phyloP scores from a whole-genome alignment of 1,140 invertebrate species.

The Drosophila kikkawai region DNA sequence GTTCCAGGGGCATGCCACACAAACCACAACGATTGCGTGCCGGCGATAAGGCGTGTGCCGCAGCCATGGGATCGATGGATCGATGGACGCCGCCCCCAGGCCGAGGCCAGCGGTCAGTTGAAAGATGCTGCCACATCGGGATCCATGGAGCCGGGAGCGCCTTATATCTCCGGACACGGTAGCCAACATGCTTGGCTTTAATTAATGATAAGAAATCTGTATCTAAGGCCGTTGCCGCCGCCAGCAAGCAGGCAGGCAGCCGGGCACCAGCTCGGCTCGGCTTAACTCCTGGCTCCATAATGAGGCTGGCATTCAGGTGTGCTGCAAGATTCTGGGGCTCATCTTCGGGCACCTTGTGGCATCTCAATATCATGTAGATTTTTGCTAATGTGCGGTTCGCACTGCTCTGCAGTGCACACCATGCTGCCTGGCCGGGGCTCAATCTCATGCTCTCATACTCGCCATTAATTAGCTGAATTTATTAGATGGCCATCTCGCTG shows the following conservation, averaged over 20 bases:
- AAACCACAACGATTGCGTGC: constrained; percentile 69
- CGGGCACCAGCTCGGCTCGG: constrained; percentile 13
- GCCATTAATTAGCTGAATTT: constrained; percentile 85
- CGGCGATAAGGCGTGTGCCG: constrained; percentile 78
- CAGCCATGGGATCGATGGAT: constrained; percentile 26
- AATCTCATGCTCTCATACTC: constrained; percentile 82
- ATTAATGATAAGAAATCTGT: constrained; percentile 85
- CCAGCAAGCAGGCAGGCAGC: constrained; percentile 21
- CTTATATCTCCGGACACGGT: constrained; percentile 82
- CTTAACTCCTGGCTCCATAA: constrained; percentile 43
- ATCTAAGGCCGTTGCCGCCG: constrained; percentile 76
- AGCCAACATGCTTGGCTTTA: constrained; percentile 85
- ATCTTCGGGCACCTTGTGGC: constrained; percentile 58
- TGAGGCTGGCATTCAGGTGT: constrained; percentile 71
- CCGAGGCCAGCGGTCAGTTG: constrained; percentile 48
- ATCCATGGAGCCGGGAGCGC: constrained; percentile 51
- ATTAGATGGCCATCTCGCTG: constrained; percentile 81
- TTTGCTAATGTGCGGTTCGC: constrained; percentile 81
- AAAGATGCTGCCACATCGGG: constrained; percentile 43
- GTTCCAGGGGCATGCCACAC: constrained; percentile 42
- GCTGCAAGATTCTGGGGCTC: constrained; percentile 36
- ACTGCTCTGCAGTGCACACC: constrained; percentile 23
- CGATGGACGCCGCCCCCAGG: constrained; percentile 31
- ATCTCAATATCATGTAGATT: constrained; percentile 85
- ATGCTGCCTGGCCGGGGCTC: constrained; percentile 35